Base-by-base conservation (phyloP, 2,888 invertebrate genomes). In the Chrysodeixis includens region DNA sequence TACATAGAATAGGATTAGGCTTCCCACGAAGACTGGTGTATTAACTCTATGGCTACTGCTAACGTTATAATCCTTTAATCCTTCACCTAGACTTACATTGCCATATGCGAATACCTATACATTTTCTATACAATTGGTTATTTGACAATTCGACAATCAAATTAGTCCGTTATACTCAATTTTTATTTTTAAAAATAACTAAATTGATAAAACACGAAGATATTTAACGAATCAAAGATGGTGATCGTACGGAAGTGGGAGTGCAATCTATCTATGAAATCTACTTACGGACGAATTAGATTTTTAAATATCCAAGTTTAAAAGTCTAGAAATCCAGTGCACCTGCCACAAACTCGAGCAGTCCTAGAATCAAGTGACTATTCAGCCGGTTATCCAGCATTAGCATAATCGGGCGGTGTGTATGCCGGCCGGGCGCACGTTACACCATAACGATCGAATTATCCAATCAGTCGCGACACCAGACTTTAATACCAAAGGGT, bases 381-480 rank as follows among this genome's bases (percentile, higher is more conserved):
- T 60, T 46, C 40, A n/a, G 52, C 32, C 60, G 74, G 72, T 73
- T 74, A 78, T 76, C 62, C 65, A 66, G 55, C 26, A 86, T 86
- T 86, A 80, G 76, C 86, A 86, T 86, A 86, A 84, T 84, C 76
- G 62, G 74, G 61, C 78, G 57, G 73, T 78, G 79, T 79, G 69
- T 76, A 78, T 78, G 74, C 83, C 63, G 56, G 51, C 65, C 69
- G 56, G 67, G 71, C 60, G 69, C 63, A 69, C 76, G 69, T 79
- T 76, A 72, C 78, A 67, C 79, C 70, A 76, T 80, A 78, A 83
- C 70, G 74, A 71, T 71, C 71, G 70, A 80, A 79, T 82, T 84
- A 82, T 78, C 77, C 84, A 78, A 83, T 83, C 81, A 80, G 62
- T 74, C 62, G 76, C 76, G 56, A 76, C 77, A 67, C 56, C 57